Percentiles rank a stretch among this genome's conserved stretches.
Evolutionary conservation across 2,888 invertebrate genomes (phyloP).

Genomic region (Ochropacha duplaris): DNA sequence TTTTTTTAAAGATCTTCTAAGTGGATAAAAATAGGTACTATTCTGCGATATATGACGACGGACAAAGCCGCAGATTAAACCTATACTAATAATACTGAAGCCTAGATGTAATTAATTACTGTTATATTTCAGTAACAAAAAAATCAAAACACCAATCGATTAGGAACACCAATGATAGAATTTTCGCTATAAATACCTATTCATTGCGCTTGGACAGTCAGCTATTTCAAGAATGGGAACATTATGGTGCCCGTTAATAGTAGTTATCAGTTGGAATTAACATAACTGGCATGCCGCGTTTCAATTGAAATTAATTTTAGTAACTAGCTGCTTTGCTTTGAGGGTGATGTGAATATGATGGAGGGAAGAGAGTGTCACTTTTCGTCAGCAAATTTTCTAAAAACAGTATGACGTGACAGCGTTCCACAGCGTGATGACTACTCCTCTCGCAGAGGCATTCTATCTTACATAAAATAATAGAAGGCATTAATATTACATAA

Average conservation of each 20-base stretch:
- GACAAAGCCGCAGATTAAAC: no score
- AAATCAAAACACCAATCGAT: not conserved
- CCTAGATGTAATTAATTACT: not conserved
- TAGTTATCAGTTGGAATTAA: not conserved
- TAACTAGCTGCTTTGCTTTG: not conserved
- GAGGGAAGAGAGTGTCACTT: no score
- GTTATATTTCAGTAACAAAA: not conserved
- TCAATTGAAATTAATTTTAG: not conserved
- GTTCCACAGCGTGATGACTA: no score
- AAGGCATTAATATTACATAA: no score
- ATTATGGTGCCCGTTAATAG: not conserved
- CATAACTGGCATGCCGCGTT: not conserved
- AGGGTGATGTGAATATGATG: no score
- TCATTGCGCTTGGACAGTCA: not conserved
- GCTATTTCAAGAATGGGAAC: not conserved
- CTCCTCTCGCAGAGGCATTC: no score
- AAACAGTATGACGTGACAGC: no score
- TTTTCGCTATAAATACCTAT: not conserved
- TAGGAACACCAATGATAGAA: not conserved
- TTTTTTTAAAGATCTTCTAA: no score
- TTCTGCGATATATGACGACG: no score
- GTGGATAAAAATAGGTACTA: no score
- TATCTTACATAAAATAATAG: no score
- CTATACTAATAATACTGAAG: not conserved
- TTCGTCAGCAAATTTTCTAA: no score